Evolutionary conservation across 2,113 vertebrate genomes (phyloP).

Genomic region (Calonectris borealis): DNA sequence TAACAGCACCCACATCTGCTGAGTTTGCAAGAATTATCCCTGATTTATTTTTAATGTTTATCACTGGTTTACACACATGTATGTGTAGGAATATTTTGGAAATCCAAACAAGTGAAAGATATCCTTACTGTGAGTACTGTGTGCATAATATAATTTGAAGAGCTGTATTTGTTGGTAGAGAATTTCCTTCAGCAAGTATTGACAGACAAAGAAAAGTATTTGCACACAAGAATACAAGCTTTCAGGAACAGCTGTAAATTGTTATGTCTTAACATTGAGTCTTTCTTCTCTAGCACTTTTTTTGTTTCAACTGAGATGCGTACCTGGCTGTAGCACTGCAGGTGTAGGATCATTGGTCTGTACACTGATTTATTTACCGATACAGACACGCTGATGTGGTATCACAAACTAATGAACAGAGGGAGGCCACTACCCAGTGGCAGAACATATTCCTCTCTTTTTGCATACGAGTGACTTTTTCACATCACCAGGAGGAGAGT

Average conservation of each 20-base stretch:
- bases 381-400: neutral
- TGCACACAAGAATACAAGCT: neutral
- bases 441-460: neutral
- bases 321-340: neutral
- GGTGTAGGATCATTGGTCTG: neutral
- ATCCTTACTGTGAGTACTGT: neutral
- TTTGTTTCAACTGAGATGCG: neutral
- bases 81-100: neutral
- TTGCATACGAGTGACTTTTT: neutral
- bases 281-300: neutral
- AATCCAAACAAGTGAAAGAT: neutral
- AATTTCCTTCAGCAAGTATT: neutral
- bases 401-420: neutral
- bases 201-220: neutral
- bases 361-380: neutral
- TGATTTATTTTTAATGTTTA: neutral
- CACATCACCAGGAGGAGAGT: neutral
- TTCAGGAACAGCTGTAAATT: neutral
- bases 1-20: neutral
- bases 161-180: neutral
- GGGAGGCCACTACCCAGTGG: fast-evolving
- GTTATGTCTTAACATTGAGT: neutral
- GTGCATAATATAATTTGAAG: neutral
- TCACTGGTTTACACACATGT: neutral
- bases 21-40: neutral